phyloP scores from a whole-genome alignment of 2,888 invertebrate genomes.

The Aelia acuminata region DNA sequence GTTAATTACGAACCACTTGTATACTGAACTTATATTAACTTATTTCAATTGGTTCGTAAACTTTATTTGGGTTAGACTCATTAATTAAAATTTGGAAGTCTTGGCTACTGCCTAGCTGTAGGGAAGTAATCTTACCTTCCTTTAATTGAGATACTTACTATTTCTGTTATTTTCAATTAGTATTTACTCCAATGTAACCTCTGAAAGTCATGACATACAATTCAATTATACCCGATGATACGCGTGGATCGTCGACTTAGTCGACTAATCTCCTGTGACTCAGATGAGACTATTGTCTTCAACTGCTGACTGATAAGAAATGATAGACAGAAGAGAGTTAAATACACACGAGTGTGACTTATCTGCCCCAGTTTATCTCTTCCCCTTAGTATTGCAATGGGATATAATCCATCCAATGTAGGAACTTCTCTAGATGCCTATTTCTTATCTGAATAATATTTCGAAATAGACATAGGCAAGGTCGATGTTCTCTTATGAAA shows the following conservation, averaged over 20 bases:
- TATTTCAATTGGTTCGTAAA: not conserved
- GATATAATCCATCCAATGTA: not conserved
- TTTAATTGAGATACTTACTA: not conserved
- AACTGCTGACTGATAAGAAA: not conserved
- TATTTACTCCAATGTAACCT: not conserved
- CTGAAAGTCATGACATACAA: not conserved
- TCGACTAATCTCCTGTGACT: not conserved
- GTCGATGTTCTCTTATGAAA: not conserved
- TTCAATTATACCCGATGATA: not conserved
- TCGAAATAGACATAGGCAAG: not conserved
- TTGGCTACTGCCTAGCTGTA: not conserved
- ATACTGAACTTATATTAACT: too few relatives aligned
- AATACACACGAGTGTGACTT: not conserved
- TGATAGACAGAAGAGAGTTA: conserved; percentile 9
- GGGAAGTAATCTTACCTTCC: not conserved
- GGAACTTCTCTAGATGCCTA: not conserved
- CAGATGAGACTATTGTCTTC: conserved; percentile 7
- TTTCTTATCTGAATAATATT: not conserved
- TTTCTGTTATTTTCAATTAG: not conserved
- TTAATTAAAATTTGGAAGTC: not conserved
- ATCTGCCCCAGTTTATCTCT: not conserved
- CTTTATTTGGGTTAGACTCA: not conserved
- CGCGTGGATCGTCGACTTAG: not conserved
- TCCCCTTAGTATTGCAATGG: not conserved
- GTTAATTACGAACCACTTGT: too few relatives aligned